Evolutionary conservation across 1,140 invertebrate species (phyloP).

Genomic region (Drosophila takahashii): DNA sequence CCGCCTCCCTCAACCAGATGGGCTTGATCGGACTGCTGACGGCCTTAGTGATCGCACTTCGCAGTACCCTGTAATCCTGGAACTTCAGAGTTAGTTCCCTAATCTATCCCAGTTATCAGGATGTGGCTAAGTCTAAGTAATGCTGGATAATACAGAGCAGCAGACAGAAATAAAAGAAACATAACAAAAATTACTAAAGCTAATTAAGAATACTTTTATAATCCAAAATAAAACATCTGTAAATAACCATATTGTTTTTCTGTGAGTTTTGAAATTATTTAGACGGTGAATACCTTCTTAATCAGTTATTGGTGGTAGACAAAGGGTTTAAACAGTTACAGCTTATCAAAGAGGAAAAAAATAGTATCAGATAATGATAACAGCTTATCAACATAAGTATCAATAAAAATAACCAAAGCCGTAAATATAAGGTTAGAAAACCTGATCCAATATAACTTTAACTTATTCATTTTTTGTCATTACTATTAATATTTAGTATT

Average conservation of each 20-base stretch:
- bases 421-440: too few relatives aligned
- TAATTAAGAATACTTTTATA: constrained; percentile 10
- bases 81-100: not conserved
- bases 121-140: not conserved
- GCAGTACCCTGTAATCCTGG: not conserved
- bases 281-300: not conserved
- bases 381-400: not conserved
- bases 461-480: too few relatives aligned
- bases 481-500: too few relatives aligned
- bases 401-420: not conserved
- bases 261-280: not conserved
- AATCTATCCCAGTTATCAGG: not conserved
- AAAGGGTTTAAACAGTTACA: not conserved
- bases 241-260: not conserved
- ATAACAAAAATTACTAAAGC: not conserved
- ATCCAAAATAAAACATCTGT: constrained; percentile 8
- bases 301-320: not conserved
- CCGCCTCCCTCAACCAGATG: constrained; percentile 5
- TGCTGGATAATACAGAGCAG: not conserved
- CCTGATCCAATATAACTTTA: too few relatives aligned
- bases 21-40: constrained; percentile 15
- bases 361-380: constrained; percentile 6
- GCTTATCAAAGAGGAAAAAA: constrained; percentile 9
- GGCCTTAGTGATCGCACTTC: constrained; percentile 6
- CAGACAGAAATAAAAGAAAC: not conserved